Conservation (phyloP, 2,888 invertebrate genomes). For the Coecobrya sp. region DNA sequence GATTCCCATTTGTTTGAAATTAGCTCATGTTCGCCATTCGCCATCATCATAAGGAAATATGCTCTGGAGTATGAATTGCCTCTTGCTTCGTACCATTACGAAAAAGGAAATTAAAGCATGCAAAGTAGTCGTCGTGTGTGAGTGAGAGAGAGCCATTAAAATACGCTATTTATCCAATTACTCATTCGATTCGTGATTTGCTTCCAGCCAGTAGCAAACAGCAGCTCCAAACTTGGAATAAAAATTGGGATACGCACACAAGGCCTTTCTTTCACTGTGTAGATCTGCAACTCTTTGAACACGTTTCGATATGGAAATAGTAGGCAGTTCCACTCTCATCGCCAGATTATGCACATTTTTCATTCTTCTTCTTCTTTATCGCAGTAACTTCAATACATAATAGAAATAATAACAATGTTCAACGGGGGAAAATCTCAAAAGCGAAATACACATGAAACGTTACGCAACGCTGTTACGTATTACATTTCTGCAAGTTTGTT, state of each 20-base stretch:
- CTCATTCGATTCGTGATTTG: slow-evolving; percentile 79
- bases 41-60: slow-evolving; percentile 37
- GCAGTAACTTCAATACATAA: neutral
- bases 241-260: neutral
- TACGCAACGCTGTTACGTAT: neutral
- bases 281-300: neutral
- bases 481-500: neutral
- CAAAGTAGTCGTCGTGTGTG: neutral
- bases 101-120: slow-evolving; percentile 73
- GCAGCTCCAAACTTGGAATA: slow-evolving; percentile 25
- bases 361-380: neutral
- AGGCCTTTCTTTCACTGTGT: neutral
- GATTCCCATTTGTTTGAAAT: slow-evolving; percentile 76
- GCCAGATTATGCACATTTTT: neutral
- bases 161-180: slow-evolving; percentile 76
- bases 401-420: neutral
- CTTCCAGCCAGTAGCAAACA: slow-evolving; percentile 56
- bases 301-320: slow-evolving; percentile 5
- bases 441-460: too few relatives aligned
- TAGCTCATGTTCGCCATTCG: slow-evolving; percentile 56
- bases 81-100: slow-evolving; percentile 36
- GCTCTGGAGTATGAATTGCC: slow-evolving; percentile 22
- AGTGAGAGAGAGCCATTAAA: slow-evolving; percentile 67
- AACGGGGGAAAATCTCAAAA: neutral
- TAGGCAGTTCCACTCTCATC: slow-evolving; percentile 21